Evolutionary conservation across 2,888 invertebrate genomes (phyloP), one percentile per base, ranked within the genome.

Genomic region (Meteorus cinctellus): DNA sequence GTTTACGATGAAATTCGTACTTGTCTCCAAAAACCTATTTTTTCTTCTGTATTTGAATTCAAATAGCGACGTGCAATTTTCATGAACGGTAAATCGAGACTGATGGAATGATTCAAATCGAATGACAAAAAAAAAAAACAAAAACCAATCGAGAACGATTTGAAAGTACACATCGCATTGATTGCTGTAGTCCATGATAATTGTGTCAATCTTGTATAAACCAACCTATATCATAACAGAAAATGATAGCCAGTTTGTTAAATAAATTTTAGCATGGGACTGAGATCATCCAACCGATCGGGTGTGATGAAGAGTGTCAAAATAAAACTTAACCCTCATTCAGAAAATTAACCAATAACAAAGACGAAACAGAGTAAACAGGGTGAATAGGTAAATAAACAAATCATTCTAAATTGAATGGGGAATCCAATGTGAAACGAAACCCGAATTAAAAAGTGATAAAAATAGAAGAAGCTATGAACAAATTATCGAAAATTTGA

Each of bases 21-120:
- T 70, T 70, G 59, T 59, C 27, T 31, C n/a, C 5, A 14, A 36
- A 14, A 45, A 60, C 19, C 36, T 19, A 27, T 45, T 45, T 59
- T 59, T 69, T 10, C n/a, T 16, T 48, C 27, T 51, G 19, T 70
- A 31, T 36, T 34, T n/a, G n/a, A n/a, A 59, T 70, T 70, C 41
- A 55, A 59, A 65, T 65, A 41, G 24, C 16, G 24, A 59, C 41
- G 34, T 36, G 34, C 31, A 36, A 70, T 59, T 70, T 70, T 70
- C 31, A 10, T 24, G 12, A 19, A 31, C 4, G 19, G 16, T 16
- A 16, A 36, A 70, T n/a, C 48, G n/a, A 70, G 5, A 34, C 69
- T 65, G 19, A 24, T 24, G 36, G 29, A 29, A 51, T 10, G 29
- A 68, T 48, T 68, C 29, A n/a, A 68, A 48, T 63, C 4, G 14